Conservation (phyloP, 2,113 vertebrate species). For the Eurypyga helias region DNA sequence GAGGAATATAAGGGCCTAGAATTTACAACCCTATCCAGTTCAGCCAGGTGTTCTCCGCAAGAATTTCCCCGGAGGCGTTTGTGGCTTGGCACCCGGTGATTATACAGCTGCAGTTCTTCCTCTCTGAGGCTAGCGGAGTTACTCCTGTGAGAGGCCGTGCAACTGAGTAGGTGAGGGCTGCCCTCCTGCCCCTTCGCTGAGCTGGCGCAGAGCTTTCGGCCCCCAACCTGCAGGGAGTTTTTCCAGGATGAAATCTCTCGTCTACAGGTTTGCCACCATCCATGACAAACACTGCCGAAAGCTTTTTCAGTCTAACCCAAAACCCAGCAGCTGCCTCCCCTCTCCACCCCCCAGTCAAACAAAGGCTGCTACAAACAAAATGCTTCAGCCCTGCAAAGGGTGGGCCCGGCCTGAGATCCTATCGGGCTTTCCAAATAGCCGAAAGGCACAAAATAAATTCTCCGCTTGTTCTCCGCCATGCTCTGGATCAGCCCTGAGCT, state of each 20-base stretch:
- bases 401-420: neutral
- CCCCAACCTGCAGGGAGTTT: neutral
- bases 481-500: neutral
- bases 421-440: slow-evolving; percentile 33
- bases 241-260: neutral
- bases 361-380: slow-evolving; percentile 33
- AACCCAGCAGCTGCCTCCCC: slow-evolving; percentile 28
- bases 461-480: neutral
- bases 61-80: neutral
- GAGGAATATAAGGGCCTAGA: neutral
- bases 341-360: neutral
- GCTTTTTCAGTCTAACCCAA: neutral
- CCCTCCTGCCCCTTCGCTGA: neutral
- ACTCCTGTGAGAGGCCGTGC: neutral
- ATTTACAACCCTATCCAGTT: neutral
- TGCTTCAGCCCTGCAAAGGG: neutral
- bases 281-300: neutral
- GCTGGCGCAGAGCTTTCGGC: neutral
- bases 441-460: slow-evolving; percentile 17
- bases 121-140: neutral
- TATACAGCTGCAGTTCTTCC: slow-evolving; percentile 10
- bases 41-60: neutral
- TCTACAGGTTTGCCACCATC: neutral
- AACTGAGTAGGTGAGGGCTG: neutral
- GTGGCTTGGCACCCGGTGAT: neutral